Conservation (phyloP, 2,113 vertebrate species). For the Beaufortia kweichowensis region DNA sequence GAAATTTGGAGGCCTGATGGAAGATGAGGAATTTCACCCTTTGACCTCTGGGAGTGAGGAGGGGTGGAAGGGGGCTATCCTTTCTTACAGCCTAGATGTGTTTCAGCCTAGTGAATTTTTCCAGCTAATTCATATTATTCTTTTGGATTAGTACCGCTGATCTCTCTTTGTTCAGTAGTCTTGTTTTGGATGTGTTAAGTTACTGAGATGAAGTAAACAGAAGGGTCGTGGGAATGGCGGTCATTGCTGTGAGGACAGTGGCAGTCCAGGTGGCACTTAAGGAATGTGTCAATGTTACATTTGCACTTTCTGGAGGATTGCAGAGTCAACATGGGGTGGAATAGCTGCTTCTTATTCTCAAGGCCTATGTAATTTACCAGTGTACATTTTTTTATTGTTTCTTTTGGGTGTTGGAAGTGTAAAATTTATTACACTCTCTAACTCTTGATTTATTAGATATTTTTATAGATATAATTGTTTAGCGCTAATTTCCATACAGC, state of each 20-base stretch:
- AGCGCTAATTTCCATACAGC: too few species aligned
- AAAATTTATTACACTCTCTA: neutral
- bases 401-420: too few species aligned
- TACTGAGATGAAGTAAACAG: constrained; percentile 5
- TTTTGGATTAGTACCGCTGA: constrained; percentile 43
- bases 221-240: constrained; percentile 50
- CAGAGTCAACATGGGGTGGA: constrained; percentile 28
- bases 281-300: constrained; percentile 31
- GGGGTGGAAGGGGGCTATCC: constrained; percentile 20
- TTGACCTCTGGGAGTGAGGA: constrained; percentile 34
- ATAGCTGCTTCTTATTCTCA: neutral
- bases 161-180: constrained; percentile 36
- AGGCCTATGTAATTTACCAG: neutral
- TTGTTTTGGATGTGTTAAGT: constrained; percentile 39
- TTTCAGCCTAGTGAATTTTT: constrained; percentile 36
- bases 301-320: constrained; percentile 21
- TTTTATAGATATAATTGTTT: too few species aligned
- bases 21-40: constrained; percentile 57
- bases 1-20: constrained; percentile 54
- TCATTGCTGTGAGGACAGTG: constrained; percentile 8
- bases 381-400: neutral
- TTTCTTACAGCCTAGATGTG: constrained; percentile 38
- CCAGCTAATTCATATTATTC: constrained; percentile 41
- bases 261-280: constrained; percentile 14
- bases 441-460: too few species aligned